Conservation (phyloP, 1,140 invertebrate species). For the Bombus confusus region DNA sequence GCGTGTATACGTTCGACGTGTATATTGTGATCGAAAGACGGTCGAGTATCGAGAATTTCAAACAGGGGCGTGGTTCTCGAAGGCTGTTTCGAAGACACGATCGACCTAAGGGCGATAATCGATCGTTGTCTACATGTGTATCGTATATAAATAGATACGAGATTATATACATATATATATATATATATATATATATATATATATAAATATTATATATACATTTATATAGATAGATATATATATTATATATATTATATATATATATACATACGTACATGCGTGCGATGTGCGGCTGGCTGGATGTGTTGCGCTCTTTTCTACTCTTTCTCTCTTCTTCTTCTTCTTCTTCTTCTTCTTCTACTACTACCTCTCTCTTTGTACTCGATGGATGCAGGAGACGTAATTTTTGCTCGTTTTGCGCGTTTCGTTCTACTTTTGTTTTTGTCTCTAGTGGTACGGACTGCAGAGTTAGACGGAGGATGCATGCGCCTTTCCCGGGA, state of each 20-base stretch:
- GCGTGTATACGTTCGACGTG: conserved; percentile 67
- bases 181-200: conserved; percentile 13
- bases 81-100: conserved; percentile 34
- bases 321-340: neutral
- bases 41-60: conserved; percentile 29
- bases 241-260: neutral
- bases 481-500: conserved; percentile 83
- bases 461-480: conserved; percentile 83
- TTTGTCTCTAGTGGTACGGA: conserved; percentile 83
- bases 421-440: conserved; percentile 80
- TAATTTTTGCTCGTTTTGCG: conserved; percentile 70
- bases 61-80: conserved; percentile 20
- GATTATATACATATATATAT: neutral
- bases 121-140: conserved; percentile 41
- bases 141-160: conserved; percentile 41
- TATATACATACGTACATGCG: conserved; percentile 56
- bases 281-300: conserved; percentile 73
- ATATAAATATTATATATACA: conserved; percentile 27
- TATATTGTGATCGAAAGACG: conserved; percentile 28
- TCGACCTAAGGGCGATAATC: conserved; percentile 45
- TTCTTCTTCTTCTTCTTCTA: neutral
- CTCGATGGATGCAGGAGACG: conserved; percentile 59
- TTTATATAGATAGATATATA: conserved; percentile 16
- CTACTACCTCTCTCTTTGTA: conserved; percentile 40
- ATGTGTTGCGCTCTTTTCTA: conserved; percentile 70